These are phyloP conservation scores for Bufo gargarizans DNA, from an alignment of 2,113 vertebrate genomes.

Conservation along the genomic window DNA sequence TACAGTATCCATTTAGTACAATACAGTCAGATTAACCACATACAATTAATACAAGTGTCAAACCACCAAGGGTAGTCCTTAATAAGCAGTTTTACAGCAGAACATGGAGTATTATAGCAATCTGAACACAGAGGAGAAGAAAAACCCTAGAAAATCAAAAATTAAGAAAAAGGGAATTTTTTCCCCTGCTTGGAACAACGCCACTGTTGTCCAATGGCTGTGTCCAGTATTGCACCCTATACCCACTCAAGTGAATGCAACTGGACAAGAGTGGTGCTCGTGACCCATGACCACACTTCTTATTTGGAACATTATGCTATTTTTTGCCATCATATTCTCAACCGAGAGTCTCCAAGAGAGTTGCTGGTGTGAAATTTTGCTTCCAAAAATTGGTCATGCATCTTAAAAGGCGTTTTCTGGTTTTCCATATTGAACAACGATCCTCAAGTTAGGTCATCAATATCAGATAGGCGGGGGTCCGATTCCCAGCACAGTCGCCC, in stretches of 20 bases:
- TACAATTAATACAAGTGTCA: not conserved
- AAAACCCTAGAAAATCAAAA: not conserved
- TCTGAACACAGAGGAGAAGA: not conserved
- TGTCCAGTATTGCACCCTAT: not conserved
- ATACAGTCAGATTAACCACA: slow-evolving; percentile 3
- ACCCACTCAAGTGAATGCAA: not conserved
- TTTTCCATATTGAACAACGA: too few relatives aligned
- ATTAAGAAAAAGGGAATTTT: not conserved
- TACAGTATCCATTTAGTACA: slow-evolving; percentile 12
- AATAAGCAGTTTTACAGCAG: not conserved
- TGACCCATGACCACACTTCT: not conserved
- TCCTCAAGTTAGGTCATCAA: too few relatives aligned
- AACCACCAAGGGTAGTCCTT: not conserved
- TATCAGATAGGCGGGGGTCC: too few relatives aligned
- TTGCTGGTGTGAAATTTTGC: not conserved
- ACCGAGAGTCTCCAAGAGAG: not conserved
- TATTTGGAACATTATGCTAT: not conserved
- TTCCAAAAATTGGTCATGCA: not conserved
- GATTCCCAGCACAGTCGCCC: too few relatives aligned
- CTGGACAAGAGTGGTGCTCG: not conserved
- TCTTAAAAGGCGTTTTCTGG: not conserved
- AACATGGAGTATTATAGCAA: not conserved
- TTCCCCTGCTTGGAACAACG: not conserved
- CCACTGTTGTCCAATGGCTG: not conserved
- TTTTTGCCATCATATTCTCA: not conserved